These are phyloP conservation scores for Polydrusus cervinus DNA, from an alignment of 2,888 invertebrate species.

Conservation along the genomic window DNA sequence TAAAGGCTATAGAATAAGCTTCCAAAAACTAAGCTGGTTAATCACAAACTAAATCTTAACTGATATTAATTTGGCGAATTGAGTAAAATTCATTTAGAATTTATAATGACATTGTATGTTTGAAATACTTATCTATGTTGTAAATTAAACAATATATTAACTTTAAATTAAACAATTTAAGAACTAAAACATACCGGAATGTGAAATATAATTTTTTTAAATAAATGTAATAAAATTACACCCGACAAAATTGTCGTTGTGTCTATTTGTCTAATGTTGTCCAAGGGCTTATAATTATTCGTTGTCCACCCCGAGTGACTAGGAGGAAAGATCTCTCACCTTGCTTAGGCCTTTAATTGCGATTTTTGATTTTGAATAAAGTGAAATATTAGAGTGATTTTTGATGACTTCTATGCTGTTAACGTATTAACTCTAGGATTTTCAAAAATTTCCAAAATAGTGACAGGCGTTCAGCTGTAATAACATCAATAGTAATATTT, in stretches of 20 bases:
- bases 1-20: slow-evolving; percentile 3
- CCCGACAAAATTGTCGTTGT: background rate
- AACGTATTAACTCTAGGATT: too few species aligned
- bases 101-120: slow-evolving; percentile 1
- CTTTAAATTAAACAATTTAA: background rate
- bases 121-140: slow-evolving; percentile 3
- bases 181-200: background rate
- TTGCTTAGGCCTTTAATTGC: too few species aligned
- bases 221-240: background rate
- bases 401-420: too few species aligned
- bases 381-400: too few species aligned
- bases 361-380: too few species aligned
- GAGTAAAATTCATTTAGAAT: background rate
- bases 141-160: slow-evolving; percentile 4
- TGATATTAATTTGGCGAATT: slow-evolving; percentile 1
- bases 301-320: too few species aligned
- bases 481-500: too few species aligned
- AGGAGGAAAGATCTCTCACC: too few species aligned
- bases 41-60: background rate
- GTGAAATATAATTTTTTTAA: background rate
- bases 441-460: too few species aligned
- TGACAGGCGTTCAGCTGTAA: too few species aligned
- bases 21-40: background rate
- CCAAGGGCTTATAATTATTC: too few species aligned
- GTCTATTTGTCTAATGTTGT: too few species aligned